Base-by-base conservation (phyloP, 2,797 vertebrate genomes). In the Pristis pectinata region DNA sequence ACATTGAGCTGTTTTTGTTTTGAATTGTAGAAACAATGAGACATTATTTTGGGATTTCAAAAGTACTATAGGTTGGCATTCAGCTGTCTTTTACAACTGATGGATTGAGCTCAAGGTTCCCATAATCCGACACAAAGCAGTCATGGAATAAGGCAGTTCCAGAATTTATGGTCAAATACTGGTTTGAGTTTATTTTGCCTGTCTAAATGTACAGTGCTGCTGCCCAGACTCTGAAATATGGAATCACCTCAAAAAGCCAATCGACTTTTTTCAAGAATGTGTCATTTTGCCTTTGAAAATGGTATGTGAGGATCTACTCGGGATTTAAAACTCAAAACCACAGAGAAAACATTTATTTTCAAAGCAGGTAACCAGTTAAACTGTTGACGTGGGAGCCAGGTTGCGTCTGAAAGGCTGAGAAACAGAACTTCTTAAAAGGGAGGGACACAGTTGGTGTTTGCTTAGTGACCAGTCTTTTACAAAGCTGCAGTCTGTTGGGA, bases 401-500 rank as follows among this genome's bases (percentile, higher is more conserved):
- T 74, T 94, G 44, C 41, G 6, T 44, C 53, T 94, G 59, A 94
- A 76, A 74, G 70, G 92, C 95, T 95, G 95, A 96, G 95, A 94
- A 93, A 96, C 95, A 95, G 94, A 95, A 94, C 95, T 95, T 30
- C n/a, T 95, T 94, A 19, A 94, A 94, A 76, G 95, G 11, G 70
- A 67, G 67, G 7, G 30, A 30, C 8, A 27, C 67, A 74, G 92
- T 3, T 95, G 94, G 94, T 96, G 96, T 95, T 95, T 93, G 94
- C 95, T 89, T 80, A 83, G 76, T 95, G 74, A 95, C 95, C 95
- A 94, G 79, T 94, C 0, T 93, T 74, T 95, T 95, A 93, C 59
- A 93, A 95, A 19, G 0, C 0, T 0, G 95, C 89, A 94, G 95
- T 89, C 79, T 37, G 95, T 96, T 87, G 94, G 53, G 94, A 95